Percentiles rank a stretch among this genome's conserved stretches.
Evolutionary conservation across 2,113 vertebrate species (phyloP).

Genomic region (Pristiophorus japonicus): DNA sequence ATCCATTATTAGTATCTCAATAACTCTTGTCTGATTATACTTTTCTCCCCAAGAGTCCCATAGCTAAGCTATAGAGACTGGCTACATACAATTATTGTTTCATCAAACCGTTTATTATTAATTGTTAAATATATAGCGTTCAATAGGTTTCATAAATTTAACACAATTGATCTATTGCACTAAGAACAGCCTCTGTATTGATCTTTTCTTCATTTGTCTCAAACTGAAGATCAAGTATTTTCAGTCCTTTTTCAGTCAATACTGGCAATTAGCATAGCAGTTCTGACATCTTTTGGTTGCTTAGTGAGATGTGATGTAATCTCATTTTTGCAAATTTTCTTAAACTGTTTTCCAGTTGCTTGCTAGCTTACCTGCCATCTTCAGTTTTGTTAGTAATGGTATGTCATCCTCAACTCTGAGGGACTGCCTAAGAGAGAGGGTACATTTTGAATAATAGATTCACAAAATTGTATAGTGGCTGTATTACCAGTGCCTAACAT

Average conservation of each 20-base stretch:
- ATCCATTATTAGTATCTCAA: not conserved
- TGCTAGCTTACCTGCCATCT: not conserved
- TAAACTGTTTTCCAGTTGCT: not conserved
- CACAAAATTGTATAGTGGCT: not conserved
- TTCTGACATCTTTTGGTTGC: not conserved
- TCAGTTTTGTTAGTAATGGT: not conserved
- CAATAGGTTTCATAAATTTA: not conserved
- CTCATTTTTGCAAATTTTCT: not conserved
- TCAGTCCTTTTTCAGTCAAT: not conserved
- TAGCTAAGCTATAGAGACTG: not conserved
- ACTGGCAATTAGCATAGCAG: not conserved
- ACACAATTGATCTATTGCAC: not conserved
- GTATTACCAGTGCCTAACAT: not conserved
- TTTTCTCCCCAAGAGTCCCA: too few relatives aligned
- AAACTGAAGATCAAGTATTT: not conserved
- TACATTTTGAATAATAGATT: not conserved
- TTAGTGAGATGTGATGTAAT: not conserved
- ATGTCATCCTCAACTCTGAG: too few relatives aligned
- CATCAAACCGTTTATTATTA: not conserved
- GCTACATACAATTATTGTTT: not conserved
- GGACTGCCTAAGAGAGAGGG: too few relatives aligned
- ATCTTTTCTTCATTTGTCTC: not conserved
- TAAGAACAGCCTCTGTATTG: not conserved
- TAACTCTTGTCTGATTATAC: not conserved
- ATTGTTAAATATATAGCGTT: not conserved